phyloP scores from a whole-genome alignment of 2,113 vertebrate genomes.

The Daubentonia madagascariensis region DNA sequence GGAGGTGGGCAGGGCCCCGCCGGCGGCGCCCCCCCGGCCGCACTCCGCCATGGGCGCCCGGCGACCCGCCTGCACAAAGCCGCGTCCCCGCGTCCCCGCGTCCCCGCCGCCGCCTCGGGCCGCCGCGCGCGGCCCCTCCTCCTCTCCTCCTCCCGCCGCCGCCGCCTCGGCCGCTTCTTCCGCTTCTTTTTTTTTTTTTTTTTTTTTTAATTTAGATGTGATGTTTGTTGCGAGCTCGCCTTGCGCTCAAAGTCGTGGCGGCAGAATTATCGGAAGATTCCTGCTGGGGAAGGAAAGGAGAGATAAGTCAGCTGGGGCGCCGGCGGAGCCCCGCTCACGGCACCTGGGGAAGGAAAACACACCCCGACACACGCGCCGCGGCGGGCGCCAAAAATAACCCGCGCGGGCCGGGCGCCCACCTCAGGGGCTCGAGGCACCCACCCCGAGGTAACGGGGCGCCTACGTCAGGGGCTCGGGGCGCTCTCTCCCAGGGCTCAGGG shows the following conservation, averaged over 20 bases:
- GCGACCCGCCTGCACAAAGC: constrained; percentile 74
- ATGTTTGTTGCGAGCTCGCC: constrained; percentile 52
- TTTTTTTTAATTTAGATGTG: constrained; percentile 56
- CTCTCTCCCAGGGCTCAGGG: neutral
- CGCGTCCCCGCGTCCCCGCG: constrained; percentile 75
- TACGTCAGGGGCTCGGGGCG: neutral
- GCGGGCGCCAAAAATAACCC: constrained; percentile 68
- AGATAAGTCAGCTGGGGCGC: neutral
- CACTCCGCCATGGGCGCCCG: constrained; percentile 85
- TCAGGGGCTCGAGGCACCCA: neutral
- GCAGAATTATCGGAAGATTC: constrained; percentile 33
- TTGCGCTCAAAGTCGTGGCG: constrained; percentile 35
- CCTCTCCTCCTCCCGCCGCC: constrained; percentile 61
- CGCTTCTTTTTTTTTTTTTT: constrained; percentile 74
- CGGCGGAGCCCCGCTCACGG: constrained; percentile 51
- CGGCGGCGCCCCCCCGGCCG: constrained; percentile 75
- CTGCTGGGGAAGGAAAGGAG: neutral
- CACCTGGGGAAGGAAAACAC: constrained; percentile 76
- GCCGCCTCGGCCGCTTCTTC: constrained; percentile 71
- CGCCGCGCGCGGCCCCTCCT: constrained; percentile 69
- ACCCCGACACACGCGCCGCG: constrained; percentile 56
- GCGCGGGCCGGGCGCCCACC: constrained; percentile 34
- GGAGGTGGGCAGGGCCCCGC: constrained; percentile 80
- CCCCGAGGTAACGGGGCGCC: neutral
- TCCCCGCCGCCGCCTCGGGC: constrained; percentile 49